Evolutionary conservation across 2,113 vertebrate genomes (phyloP).

Genomic region (Athene cunicularia): DNA sequence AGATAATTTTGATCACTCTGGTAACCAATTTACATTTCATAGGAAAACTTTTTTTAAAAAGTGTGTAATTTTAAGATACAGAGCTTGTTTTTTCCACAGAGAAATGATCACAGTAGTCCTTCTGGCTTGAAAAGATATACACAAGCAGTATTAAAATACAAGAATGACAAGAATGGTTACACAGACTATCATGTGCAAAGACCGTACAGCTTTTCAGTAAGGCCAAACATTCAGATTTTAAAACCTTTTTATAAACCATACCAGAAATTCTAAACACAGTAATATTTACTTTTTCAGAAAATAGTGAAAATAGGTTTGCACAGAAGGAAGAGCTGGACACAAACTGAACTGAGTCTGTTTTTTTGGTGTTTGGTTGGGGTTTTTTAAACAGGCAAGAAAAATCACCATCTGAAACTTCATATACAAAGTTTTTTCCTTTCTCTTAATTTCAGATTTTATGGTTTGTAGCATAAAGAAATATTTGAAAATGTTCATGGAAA

Average conservation of each 20-base stretch:
- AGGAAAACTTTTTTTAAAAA: background rate
- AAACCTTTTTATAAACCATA: background rate
- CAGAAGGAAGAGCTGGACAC: background rate
- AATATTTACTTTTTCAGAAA: background rate
- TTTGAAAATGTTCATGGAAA: background rate
- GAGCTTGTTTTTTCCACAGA: background rate
- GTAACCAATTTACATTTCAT: background rate
- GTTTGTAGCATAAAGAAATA: background rate
- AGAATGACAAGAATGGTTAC: background rate
- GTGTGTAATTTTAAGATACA: background rate
- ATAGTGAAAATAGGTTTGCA: background rate
- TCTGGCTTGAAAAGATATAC: background rate
- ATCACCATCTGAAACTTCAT: background rate
- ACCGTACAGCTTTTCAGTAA: background rate
- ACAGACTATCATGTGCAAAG: background rate
- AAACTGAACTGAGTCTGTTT: background rate
- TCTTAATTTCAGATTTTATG: background rate
- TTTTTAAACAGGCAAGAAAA: background rate
- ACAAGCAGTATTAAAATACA: too few species aligned
- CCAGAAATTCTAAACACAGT: background rate
- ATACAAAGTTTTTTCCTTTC: background rate
- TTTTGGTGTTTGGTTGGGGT: background rate
- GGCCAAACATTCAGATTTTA: background rate
- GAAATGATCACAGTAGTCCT: background rate
- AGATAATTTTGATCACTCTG: rapidly evolving